Evolutionary conservation across 2,797 vertebrate species (phyloP), one percentile per base, ranked within the genome.

Genomic region (Lophura swinhoii): DNA sequence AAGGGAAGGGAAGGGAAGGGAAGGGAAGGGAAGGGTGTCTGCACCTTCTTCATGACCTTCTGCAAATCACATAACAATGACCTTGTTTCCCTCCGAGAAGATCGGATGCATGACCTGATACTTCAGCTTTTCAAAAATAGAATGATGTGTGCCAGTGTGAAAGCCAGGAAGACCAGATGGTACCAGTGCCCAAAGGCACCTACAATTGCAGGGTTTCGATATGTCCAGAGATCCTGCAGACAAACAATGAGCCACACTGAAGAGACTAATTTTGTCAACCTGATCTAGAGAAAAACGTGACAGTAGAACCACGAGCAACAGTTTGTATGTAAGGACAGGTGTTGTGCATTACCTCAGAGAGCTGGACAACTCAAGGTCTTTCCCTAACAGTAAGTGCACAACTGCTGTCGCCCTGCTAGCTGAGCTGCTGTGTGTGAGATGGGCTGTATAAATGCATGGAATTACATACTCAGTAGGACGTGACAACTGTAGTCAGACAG

Each of bases 141-240:
- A 87, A 56, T 14, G 3, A 1, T 16, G 5, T 26, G 14, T 66
- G 48, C 22, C 41, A 73, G 84, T 39, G 18, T 79, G 62, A 63
- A n/a, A 88, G 55, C 20, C 79, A 88, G 62, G 73, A 23, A 58
- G 13, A 53, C 33, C 88, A 95, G 74, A 82, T 64, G 70, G 84
- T 35, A 20, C 28, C 76, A 88, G 59, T 33, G 44, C 48, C 64
- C 72, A 73, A 51, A 86, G 84, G 53, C 64, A 67, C 14, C 48
- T 51, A 4, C 67, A 56, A 29, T 5, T 70, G 22, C 31, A 58
- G 56, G 31, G 15, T 2, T 21, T 68, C 1, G 1, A 26, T 58
- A 17, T 18, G 28, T 44, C n/a, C 83, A 81, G 55, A 62, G 7
- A 64, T 63, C 49, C 70, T 0, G 0, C 58, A 77, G 85, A 60